Evolutionary conservation across 2,113 vertebrate species (phyloP).

Genomic region (Myrmecophaga tridactyla): DNA sequence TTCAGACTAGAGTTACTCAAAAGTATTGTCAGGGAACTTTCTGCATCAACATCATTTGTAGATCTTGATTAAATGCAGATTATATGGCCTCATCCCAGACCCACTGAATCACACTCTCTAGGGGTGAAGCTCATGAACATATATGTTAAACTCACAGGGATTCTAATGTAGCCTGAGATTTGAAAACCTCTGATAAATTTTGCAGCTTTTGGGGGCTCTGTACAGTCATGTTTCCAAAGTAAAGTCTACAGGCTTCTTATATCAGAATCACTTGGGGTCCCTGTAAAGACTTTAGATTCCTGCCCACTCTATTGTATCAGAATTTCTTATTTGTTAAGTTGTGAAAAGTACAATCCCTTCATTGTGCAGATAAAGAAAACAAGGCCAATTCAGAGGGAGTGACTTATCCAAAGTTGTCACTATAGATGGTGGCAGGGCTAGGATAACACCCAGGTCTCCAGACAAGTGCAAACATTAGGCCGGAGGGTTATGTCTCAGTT

Average conservation of each 20-base stretch:
- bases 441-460: not conserved
- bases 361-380: not conserved
- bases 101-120: not conserved
- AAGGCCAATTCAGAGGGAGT: not conserved
- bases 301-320: not conserved
- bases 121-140: not conserved
- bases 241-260: not conserved
- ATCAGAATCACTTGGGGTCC: not conserved
- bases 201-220: not conserved
- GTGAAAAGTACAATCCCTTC: not conserved
- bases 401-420: not conserved
- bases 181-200: conserved; percentile 6
- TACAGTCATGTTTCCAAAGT: not conserved
- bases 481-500: not conserved
- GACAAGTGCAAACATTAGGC: not conserved
- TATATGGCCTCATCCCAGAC: not conserved
- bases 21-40: not conserved
- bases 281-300: not conserved
- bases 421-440: not conserved
- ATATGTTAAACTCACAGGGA: not conserved
- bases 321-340: conserved; percentile 7
- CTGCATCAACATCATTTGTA: not conserved
- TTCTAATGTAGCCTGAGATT: not conserved
- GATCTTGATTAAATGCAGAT: conserved; percentile 19
- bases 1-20: not conserved